Evolutionary conservation across 2,113 vertebrate genomes (phyloP), one percentile per base, ranked within the genome.

Genomic region (Takifugu flavidus): DNA sequence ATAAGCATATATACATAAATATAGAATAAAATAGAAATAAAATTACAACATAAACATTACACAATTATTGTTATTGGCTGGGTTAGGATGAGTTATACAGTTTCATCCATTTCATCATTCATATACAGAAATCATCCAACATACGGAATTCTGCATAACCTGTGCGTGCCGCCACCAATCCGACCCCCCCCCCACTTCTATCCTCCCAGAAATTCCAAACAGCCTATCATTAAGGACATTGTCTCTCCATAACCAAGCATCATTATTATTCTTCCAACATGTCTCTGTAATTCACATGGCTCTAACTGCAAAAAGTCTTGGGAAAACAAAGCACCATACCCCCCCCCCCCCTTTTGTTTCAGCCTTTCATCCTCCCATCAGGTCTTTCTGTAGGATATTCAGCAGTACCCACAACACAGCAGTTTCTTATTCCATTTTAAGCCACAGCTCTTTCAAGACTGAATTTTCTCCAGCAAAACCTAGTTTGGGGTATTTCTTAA

Each of bases 321-420:
- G 61, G 44, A 53, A 69, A 69, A 56, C 56, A 56, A 50, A 65
- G 27, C 59, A 59, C 52, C 20, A 46, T 54, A 27, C 15, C 10
- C 5, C 47, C 26, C n/a, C 12, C 11, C 44, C 39, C 20, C 20
- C 20, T 20, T 26, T 7, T 25, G 55, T 49, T 49, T 61, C 13
- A 55, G 14, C 46, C 34, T 51, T 65, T 47, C 60, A 13, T 67
- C 25, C 26, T 69, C 60, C 4, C 53, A 45, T 46, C 65, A 75
- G 15, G 26, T 25, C 49, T 60, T 62, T 68, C 29, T 26, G 50
- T 53, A 65, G 5, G 42, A 73, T 34, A 34, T 34, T 5, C 49
- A 45, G 59, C 7, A 58, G 15, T 31, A 45, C 20, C 45, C 12
- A 5, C 15, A 34, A 44, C 29, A 61, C 20, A 6, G 11, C 11